Evolutionary conservation across 2,113 vertebrate species (phyloP).

Genomic region (Zosterops hypoxanthus): DNA sequence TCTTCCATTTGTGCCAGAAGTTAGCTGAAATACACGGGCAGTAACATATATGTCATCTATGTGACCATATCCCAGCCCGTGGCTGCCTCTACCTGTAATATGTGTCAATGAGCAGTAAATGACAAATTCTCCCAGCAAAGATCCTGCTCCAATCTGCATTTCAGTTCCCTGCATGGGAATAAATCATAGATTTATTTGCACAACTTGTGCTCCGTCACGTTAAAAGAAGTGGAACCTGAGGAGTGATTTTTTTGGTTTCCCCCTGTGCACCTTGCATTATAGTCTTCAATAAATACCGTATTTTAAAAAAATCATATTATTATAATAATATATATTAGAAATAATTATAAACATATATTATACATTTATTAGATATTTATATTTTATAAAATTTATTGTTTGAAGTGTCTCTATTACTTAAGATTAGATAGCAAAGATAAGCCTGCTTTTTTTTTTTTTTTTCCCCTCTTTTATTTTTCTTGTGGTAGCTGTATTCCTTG

Average conservation of each 20-base stretch:
- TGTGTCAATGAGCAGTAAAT: background rate
- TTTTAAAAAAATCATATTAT: too few species aligned
- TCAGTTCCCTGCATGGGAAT: background rate
- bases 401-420: background rate
- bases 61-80: fast-evolving
- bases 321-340: background rate
- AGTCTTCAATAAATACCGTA: background rate
- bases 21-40: background rate
- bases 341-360: background rate
- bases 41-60: too few species aligned
- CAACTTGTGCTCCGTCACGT: background rate
- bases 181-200: background rate
- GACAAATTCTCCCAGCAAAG: background rate
- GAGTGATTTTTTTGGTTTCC: background rate
- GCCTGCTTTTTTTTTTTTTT: too few species aligned
- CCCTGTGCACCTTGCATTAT: background rate
- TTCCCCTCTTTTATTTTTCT: too few species aligned
- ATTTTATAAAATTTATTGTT: background rate
- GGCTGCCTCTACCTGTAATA: background rate
- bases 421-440: too few species aligned
- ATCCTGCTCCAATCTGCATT: background rate
- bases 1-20: background rate
- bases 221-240: background rate
- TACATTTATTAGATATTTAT: background rate
- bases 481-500: background rate